Base-by-base conservation (phyloP, 1,140 invertebrate genomes). In the Atta colombica region DNA sequence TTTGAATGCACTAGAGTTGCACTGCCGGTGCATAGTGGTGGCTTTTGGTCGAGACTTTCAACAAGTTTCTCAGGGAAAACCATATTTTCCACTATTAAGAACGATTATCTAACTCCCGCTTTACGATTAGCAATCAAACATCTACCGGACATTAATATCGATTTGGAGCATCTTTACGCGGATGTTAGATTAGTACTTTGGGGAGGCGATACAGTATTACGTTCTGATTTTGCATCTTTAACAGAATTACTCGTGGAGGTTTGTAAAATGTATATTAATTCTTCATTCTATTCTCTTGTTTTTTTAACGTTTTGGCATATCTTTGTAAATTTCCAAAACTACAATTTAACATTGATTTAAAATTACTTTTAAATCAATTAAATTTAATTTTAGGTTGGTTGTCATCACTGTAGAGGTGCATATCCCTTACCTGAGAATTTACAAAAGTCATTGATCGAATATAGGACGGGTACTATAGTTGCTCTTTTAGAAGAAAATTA, bases 351-450 rank as follows among this genome's bases (percentile, higher is more conserved):
- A 21, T 71, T 75, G 69, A 31, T 28, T 71, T 49, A 31, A 82
- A 72, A 82, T 51, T 28, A 16, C 10, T 90, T 85, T 0, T 21
- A 21, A 21, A 21, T 21, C 21, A 21, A 21, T 21, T 21, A 21
- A 21, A 21, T 21, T 21, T 21, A 21, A 21, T 21, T 21, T 21
- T n/a, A 95, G 95, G 85, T 95, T 49, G 95, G 95, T 21, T 95
- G 95, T 82, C 94, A 95, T 89, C 95, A 95, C 61, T 95, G 95
- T 39, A 88, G 94, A 93, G 94, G 93, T 10, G 63, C 92, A 16
- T 88, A 94, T 74, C 93, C 94, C 3, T 87, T 95, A 58, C 91
- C 92, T 35, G 16, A 66, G 16, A 87, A 91, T 1, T 77, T 95
- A 16, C 94, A 95, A 53, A 94, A 95, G 58, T 85, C 90, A 69